Evolutionary conservation across 2,797 vertebrate species (phyloP).

Genomic region (Lepidocolaptes lacrymiger): DNA sequence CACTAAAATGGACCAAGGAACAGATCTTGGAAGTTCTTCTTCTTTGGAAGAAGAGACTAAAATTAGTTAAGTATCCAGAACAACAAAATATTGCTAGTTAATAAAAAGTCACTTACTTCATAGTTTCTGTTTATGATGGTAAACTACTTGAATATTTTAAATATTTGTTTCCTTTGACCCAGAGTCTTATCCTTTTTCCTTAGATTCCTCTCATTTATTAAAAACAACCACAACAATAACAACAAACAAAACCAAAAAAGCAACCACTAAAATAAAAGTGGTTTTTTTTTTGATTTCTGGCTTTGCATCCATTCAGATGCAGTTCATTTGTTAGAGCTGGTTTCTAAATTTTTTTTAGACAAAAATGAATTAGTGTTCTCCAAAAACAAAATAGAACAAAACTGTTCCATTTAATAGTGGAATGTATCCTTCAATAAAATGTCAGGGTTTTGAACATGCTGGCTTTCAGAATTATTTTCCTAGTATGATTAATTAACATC

Average conservation of each 20-base stretch:
- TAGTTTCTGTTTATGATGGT: background rate
- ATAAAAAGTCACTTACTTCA: background rate
- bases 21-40: background rate
- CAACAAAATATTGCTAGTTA: background rate
- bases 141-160: background rate
- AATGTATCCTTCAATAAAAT: background rate
- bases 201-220: background rate
- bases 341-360: background rate
- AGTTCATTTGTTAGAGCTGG: background rate
- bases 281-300: background rate
- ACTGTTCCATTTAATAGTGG: background rate
- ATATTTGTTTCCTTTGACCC: background rate
- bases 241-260: too few relatives aligned
- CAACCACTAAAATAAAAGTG: too few relatives aligned
- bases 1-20: background rate
- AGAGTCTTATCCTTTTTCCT: background rate
- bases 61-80: background rate
- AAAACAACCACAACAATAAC: background rate
- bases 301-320: background rate
- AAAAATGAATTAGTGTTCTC: background rate
- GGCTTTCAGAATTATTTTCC: background rate
- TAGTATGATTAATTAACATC: background rate
- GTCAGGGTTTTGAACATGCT: background rate
- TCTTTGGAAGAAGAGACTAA: background rate
- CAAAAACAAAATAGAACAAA: background rate